Evolutionary conservation across 2,888 invertebrate genomes (phyloP).

Genomic region (Steromphala cineraria): DNA sequence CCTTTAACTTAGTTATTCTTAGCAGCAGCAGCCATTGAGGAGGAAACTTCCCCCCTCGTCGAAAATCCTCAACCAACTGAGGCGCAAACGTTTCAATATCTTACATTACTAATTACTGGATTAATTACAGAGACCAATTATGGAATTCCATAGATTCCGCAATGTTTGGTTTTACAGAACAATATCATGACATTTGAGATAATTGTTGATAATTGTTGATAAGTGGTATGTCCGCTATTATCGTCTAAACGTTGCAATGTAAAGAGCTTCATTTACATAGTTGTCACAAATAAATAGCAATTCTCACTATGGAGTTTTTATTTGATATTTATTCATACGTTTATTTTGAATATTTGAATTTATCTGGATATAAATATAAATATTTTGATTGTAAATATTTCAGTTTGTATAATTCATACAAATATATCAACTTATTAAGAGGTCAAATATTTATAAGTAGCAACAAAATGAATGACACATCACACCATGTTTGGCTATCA

Average conservation of each 20-base stretch:
- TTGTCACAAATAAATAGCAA: background rate
- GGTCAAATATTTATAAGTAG: too few relatives aligned
- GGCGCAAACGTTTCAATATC: background rate
- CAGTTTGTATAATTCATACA: too few relatives aligned
- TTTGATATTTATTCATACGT: too few relatives aligned
- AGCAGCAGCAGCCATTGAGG: background rate
- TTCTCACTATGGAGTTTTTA: too few relatives aligned
- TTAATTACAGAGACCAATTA: background rate
- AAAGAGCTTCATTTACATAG: background rate
- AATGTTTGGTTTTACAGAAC: background rate
- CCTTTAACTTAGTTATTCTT: background rate
- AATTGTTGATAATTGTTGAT: background rate
- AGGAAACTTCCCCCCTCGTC: background rate
- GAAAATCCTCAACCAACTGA: constrained; percentile 1
- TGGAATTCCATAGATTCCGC: background rate
- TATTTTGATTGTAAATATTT: too few relatives aligned
- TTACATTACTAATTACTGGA: background rate
- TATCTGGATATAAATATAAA: too few relatives aligned
- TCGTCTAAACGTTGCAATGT: background rate
- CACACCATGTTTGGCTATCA: too few relatives aligned
- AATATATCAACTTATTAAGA: too few relatives aligned
- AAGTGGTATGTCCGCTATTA: background rate
- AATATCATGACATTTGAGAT: background rate
- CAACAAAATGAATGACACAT: too few relatives aligned
- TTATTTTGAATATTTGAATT: too few relatives aligned